Percentiles rank a stretch among this genome's conserved stretches.
Evolutionary conservation across 2,797 vertebrate species (phyloP).

Genomic region (Antennarius maculatus): DNA sequence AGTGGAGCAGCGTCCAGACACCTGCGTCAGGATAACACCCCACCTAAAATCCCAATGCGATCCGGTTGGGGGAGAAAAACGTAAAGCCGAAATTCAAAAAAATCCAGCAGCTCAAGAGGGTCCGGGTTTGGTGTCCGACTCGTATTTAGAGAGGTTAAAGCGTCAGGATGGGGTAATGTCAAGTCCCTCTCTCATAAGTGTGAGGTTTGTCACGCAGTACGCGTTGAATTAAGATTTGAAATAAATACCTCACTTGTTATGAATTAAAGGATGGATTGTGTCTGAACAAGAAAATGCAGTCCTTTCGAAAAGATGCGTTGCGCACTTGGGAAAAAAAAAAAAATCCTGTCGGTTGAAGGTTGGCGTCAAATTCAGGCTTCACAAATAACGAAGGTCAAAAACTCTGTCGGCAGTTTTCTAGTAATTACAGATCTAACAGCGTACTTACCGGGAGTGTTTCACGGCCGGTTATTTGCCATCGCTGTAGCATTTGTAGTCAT

Average conservation of each 20-base stretch:
- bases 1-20: slow-evolving; percentile 53
- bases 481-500: slow-evolving; percentile 48
- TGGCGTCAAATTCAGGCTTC: slow-evolving; percentile 48
- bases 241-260: slow-evolving; percentile 40
- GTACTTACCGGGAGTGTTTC: slow-evolving; percentile 34
- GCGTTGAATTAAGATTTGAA: slow-evolving; percentile 33
- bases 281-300: slow-evolving; percentile 58
- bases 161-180: slow-evolving; percentile 45
- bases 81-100: slow-evolving; percentile 37
- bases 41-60: slow-evolving; percentile 75
- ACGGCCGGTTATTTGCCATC: slow-evolving; percentile 25
- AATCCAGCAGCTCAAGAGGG: slow-evolving; percentile 40
- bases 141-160: slow-evolving; percentile 36
- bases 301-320: slow-evolving; percentile 28
- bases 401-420: slow-evolving; percentile 22
- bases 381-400: slow-evolving; percentile 50
- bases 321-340: slow-evolving; percentile 13
- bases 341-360: slow-evolving; percentile 44
- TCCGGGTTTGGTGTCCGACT: slow-evolving; percentile 50
- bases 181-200: slow-evolving; percentile 24
- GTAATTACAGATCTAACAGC: background rate
- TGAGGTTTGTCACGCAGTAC: slow-evolving; percentile 7
- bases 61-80: slow-evolving; percentile 45
- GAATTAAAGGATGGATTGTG: slow-evolving; percentile 46
- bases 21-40: slow-evolving; percentile 70